A percentile compares a stretch with the other conserved stretches of the same genome.
phyloP scores from a whole-genome alignment of 1,140 invertebrate species.

The Latrodectus geometricus region DNA sequence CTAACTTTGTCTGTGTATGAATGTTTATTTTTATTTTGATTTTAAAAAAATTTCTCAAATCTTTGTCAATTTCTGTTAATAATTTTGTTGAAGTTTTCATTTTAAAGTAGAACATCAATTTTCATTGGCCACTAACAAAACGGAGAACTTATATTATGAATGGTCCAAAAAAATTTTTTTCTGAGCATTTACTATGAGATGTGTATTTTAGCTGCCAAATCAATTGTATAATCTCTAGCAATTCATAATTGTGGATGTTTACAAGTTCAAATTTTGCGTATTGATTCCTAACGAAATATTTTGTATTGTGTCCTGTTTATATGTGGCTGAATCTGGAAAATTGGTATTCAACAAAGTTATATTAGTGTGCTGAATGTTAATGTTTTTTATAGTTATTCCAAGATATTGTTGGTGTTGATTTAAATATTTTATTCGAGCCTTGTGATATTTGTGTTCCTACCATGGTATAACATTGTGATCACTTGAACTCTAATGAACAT shows the following conservation, averaged over 20 bases:
- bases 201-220: conserved; percentile 16
- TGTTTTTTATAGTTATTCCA: background rate
- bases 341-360: background rate
- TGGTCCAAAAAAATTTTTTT: background rate
- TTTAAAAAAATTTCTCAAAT: background rate
- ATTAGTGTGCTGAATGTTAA: background rate
- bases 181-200: background rate
- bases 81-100: background rate
- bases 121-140: background rate
- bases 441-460: conserved; percentile 58
- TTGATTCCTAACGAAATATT: background rate
- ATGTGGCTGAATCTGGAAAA: background rate
- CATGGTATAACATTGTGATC: conserved; percentile 21
- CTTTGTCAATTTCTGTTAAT: background rate
- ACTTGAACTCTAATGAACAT: conserved; percentile 37
- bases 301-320: background rate
- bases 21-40: conserved; percentile 33
- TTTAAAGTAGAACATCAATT: background rate
- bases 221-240: background rate
- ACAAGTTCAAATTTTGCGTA: background rate
- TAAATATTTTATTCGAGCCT: conserved; percentile 19
- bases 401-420: conserved; percentile 13
- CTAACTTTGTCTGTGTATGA: conserved; percentile 14
- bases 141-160: background rate
- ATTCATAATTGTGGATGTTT: background rate